Evolutionary conservation across 2,797 vertebrate genomes (phyloP), one percentile per base, ranked within the genome.

Genomic region (Chanos chanos): DNA sequence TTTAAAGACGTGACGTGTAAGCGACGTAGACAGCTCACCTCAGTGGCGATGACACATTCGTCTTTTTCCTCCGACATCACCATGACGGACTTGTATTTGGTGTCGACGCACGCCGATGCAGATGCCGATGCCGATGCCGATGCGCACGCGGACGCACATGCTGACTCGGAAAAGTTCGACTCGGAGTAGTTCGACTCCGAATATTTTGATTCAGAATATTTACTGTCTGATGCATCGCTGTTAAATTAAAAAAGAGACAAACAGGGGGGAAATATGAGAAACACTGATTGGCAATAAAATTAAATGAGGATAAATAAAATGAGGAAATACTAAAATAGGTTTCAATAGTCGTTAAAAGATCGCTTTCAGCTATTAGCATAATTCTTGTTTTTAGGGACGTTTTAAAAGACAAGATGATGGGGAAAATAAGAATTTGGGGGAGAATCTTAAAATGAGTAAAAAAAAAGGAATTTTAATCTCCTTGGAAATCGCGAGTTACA

Each of bases 1-100:
- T n/a, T n/a, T n/a, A n/a, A n/a, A n/a, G n/a, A n/a, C n/a, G n/a
- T n/a, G n/a, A n/a, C n/a, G n/a, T n/a, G n/a, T n/a, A n/a, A n/a
- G n/a, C n/a, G n/a, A n/a, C n/a, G n/a, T n/a, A n/a, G n/a, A n/a
- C n/a, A n/a, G n/a, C 90, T 94, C 89, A 83, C 96, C 96, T 99
- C 96, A 63, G 96, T 99, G 86, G 96, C 96, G 80, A 99, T 96
- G 83, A 99, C 94, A 83, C 96, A 98, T 88, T 99, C 96, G 0
- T 98, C 95, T 85, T 97, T 95, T 75, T 95, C 94, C 78, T 96
- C 94, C 41, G 94, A 98, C 88, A 98, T 94, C 81, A 99, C 96
- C 81, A 93, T 98, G 85, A 99, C 96, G 64, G 96, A 99, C 92
- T 97, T 96, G 91, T 99, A 98, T 89, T 98, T 98, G 71, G 93